Evolutionary conservation across 1,140 invertebrate genomes (phyloP).

Genomic region (Archivesica marissinica): DNA sequence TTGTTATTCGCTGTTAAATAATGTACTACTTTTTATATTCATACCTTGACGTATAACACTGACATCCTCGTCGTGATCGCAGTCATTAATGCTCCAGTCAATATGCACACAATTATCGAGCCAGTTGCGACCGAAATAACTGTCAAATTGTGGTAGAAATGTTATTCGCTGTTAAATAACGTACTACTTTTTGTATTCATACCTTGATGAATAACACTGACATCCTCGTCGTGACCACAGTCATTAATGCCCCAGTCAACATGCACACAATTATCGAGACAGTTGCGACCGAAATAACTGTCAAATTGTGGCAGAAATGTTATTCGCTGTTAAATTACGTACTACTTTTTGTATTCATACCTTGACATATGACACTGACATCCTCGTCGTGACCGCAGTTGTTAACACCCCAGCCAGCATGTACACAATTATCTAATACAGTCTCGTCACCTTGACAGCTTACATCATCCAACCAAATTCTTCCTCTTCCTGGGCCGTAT

Average conservation of each 20-base stretch:
- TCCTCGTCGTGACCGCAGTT: slow-evolving; percentile 77
- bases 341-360: too few relatives aligned
- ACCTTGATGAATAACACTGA: slow-evolving; percentile 68
- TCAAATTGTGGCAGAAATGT: too few relatives aligned
- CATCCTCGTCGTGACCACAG: slow-evolving; percentile 76
- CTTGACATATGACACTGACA: slow-evolving; percentile 71
- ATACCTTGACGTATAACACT: slow-evolving; percentile 65
- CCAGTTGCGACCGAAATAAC: too few relatives aligned
- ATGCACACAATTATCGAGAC: slow-evolving; percentile 87
- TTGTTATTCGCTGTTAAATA: too few relatives aligned
- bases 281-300: too few relatives aligned
- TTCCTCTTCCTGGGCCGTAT: slow-evolving; percentile 70
- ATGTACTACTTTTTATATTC: too few relatives aligned
- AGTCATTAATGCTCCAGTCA: too few relatives aligned
- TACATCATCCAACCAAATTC: slow-evolving; percentile 74
- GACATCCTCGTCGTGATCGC: too few relatives aligned
- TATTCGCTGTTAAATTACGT: too few relatives aligned
- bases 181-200: too few relatives aligned
- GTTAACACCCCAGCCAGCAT: slow-evolving; percentile 62
- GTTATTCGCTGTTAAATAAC: too few relatives aligned
- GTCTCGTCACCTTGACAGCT: slow-evolving; percentile 69
- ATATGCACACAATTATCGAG: slow-evolving; percentile 88
- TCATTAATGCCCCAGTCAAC: slow-evolving; percentile 81
- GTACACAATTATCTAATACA: slow-evolving; percentile 63
- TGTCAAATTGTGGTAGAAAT: too few relatives aligned